Base-by-base conservation (phyloP, 2,888 invertebrate species). In the Lithophane leautieri region DNA sequence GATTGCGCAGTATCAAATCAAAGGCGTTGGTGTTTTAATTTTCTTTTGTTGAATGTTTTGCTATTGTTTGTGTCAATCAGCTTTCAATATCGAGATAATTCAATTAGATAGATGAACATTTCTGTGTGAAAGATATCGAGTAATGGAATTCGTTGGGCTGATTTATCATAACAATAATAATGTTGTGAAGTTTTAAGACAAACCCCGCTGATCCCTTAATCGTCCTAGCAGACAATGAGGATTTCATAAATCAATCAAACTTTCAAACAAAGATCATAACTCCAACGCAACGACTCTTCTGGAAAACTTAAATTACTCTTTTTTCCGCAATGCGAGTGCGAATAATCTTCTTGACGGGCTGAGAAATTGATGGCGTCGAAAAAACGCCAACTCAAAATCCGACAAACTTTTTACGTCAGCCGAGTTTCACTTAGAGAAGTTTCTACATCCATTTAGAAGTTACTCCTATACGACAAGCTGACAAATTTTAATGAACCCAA, bases 401-500 rank as follows among this genome's bases (percentile, higher is more conserved):
- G 90, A 87, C 90, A 87, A 95, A 96, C 90, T 96, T 96, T 96
- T 96, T 92, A 96, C 95, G 96, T 96, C 96, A 96, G 90, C 93
- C 94, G 92, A 94, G 95, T 95, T 96, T 96, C 96, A 96, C 96
- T 96, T 96, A 95, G 88, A 93, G 92, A 95, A 96, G 96, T 96
- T 96, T 94, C 92, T 92, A 95, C 96, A 96, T 96, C 96, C 95
- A 96, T 96, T 96, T 93, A 91, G 91, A 96, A 96, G 95, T 96
- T 96, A 89, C 89, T 93, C 94, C 92, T 94, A 92, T 94, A 94
- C 95, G 95, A 94, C 94, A 94, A 93, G 94, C 95, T 96, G 96
- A 96, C 96, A 96, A 96, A 96, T 96, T 96, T 95, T 96, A 96
- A 96, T 96, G 96, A 96, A 94, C 94, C 94, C 94, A 92, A 94